Conservation (phyloP, 1,140 invertebrate species). For the Bradysia coprophila region DNA sequence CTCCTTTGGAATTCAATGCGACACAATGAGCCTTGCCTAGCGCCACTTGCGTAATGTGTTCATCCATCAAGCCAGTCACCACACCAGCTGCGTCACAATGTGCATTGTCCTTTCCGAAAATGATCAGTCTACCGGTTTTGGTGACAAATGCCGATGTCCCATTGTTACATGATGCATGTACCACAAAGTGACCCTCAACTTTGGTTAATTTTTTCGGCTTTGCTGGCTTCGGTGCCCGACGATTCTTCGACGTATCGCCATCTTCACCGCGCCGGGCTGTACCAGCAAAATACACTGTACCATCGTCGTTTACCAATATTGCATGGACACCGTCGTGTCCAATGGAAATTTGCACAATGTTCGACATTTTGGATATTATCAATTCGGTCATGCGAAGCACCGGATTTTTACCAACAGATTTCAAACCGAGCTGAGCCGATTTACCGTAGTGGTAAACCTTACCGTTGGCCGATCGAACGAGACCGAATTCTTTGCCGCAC, state of each 20-base stretch:
- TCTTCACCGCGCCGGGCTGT: slow-evolving; percentile 86
- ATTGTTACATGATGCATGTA: slow-evolving; percentile 80
- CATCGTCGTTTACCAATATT: slow-evolving; percentile 75
- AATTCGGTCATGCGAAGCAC: slow-evolving; percentile 59
- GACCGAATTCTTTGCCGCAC: slow-evolving; percentile 67
- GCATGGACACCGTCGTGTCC: slow-evolving; percentile 89
- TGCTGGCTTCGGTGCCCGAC: slow-evolving; percentile 72
- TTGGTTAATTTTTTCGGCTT: slow-evolving; percentile 87
- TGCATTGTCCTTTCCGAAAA: slow-evolving; percentile 90
- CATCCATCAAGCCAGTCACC: slow-evolving; percentile 56
- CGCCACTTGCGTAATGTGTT: slow-evolving; percentile 62
- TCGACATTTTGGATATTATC: slow-evolving; percentile 50
- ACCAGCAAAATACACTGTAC: slow-evolving; percentile 65
- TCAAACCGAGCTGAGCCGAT: slow-evolving; percentile 31
- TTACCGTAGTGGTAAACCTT: slow-evolving; percentile 67
- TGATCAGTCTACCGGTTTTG: slow-evolving; percentile 68
- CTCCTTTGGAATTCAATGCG: slow-evolving; percentile 70
- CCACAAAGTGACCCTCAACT: slow-evolving; percentile 67
- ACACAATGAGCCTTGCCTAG: slow-evolving; percentile 92
- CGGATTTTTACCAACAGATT: slow-evolving; percentile 26
- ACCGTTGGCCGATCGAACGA: slow-evolving; percentile 53
- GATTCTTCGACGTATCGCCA: slow-evolving; percentile 68
- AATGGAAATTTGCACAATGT: slow-evolving; percentile 59
- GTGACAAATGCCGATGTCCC: slow-evolving; percentile 85
- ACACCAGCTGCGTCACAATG: slow-evolving; percentile 54